Evolutionary conservation across 2,113 vertebrate species (phyloP).

Genomic region (Myodes glareolus): DNA sequence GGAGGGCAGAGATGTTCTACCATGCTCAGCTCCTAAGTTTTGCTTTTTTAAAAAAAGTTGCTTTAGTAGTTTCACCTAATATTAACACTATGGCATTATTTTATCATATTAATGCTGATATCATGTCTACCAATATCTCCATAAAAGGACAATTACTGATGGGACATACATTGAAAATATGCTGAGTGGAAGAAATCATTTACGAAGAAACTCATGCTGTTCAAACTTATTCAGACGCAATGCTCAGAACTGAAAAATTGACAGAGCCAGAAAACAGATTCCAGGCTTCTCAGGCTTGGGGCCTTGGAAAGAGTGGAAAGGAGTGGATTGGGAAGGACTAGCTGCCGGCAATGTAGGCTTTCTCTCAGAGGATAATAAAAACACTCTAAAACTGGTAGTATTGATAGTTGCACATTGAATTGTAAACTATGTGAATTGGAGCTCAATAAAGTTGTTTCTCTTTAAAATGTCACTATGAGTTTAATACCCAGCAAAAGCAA

Average conservation of each 20-base stretch:
- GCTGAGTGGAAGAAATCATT: background rate
- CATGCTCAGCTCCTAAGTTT: background rate
- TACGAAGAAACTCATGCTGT: background rate
- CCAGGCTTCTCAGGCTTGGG: background rate
- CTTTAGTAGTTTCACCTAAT: conserved; percentile 49
- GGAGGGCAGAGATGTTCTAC: background rate
- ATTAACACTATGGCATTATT: conserved; percentile 8
- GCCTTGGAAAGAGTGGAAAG: background rate
- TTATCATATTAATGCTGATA: conserved; percentile 15
- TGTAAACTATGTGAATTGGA: conserved; percentile 10
- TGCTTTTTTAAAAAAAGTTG: background rate
- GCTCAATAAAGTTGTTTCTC: conserved; percentile 9
- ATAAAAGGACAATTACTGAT: conserved; percentile 20
- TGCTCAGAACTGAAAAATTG: conserved; percentile 16
- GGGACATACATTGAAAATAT: conserved; percentile 14
- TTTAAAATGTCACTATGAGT: background rate
- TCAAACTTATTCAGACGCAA: background rate
- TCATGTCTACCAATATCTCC: background rate
- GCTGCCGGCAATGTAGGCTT: background rate
- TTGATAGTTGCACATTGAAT: background rate
- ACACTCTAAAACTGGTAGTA: background rate
- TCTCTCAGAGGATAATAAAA: background rate
- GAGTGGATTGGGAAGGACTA: background rate
- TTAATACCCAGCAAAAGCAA: background rate
- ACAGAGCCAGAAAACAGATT: background rate